Conservation (phyloP, 2,888 invertebrate species). For the Drosophila sordidula region DNA sequence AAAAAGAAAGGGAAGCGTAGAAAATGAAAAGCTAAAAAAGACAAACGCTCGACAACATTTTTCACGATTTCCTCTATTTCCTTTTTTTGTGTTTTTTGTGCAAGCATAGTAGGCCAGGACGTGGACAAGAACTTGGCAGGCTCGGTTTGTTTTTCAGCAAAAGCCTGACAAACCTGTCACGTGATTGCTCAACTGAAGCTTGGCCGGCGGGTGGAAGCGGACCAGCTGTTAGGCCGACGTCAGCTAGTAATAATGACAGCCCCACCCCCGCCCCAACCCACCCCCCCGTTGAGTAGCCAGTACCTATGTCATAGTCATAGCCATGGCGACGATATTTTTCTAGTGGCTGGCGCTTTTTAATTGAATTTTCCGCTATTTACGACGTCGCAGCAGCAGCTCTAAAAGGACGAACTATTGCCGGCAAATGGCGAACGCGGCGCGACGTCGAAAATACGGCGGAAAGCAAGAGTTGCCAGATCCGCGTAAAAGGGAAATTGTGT, state of each 20-base stretch:
- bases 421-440: neutral
- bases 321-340: conserved; percentile 80
- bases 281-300: conserved; percentile 19
- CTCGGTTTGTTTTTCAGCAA: conserved; percentile 71
- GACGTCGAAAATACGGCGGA: conserved; percentile 38
- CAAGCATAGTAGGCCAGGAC: conserved; percentile 10
- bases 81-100: conserved; percentile 1
- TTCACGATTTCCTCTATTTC: conserved; percentile 39
- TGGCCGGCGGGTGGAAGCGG: conserved; percentile 13
- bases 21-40: conserved; percentile 37
- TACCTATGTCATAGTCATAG: conserved; percentile 76
- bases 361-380: conserved; percentile 80
- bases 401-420: conserved; percentile 31
- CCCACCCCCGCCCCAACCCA: neutral
- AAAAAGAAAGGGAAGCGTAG: conserved; percentile 3
- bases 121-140: conserved; percentile 54
- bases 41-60: conserved; percentile 44
- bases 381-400: conserved; percentile 33
- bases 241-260: conserved; percentile 60
- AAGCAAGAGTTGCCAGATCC: conserved; percentile 47
- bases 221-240: conserved; percentile 52
- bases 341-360: conserved; percentile 80
- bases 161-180: conserved; percentile 78
- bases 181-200: conserved; percentile 74
- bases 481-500: conserved; percentile 66